Evolutionary conservation across 2,888 invertebrate species (phyloP).

Genomic region (Theretra japonica): DNA sequence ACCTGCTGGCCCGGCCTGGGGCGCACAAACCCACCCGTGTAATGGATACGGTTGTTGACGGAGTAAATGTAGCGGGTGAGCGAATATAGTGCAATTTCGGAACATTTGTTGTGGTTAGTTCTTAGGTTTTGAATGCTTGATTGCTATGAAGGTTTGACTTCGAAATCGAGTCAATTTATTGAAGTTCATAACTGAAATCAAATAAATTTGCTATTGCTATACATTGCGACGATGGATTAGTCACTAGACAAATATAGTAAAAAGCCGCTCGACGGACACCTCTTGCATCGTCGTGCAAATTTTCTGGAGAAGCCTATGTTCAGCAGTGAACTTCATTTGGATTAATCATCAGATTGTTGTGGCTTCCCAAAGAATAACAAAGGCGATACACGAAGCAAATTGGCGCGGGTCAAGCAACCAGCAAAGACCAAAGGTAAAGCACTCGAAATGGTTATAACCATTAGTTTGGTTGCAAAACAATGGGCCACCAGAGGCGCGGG

Average conservation of each 20-base stretch:
- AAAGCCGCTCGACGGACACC: too few relatives aligned
- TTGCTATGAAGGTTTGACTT: too few relatives aligned
- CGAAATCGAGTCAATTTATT: too few relatives aligned
- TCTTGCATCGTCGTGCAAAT: too few relatives aligned
- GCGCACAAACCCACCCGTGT: slow-evolving; percentile 41
- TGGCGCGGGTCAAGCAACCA: slow-evolving; percentile 10
- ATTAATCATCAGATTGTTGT: background rate
- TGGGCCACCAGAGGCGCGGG: slow-evolving; percentile 55
- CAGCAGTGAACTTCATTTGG: too few relatives aligned
- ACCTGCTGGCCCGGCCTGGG: slow-evolving; percentile 51
- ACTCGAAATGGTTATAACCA: slow-evolving; percentile 24
- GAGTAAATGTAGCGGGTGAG: background rate
- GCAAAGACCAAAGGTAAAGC: slow-evolving; percentile 14
- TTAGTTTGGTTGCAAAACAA: slow-evolving; percentile 54
- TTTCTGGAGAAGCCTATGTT: too few relatives aligned
- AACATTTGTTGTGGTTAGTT: background rate
- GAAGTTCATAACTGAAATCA: too few relatives aligned
- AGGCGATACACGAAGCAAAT: slow-evolving; percentile 1
- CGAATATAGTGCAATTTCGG: background rate
- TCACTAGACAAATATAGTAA: too few relatives aligned
- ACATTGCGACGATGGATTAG: too few relatives aligned
- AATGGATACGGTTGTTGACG: slow-evolving; percentile 1
- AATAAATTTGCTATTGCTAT: too few relatives aligned
- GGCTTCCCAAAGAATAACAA: background rate
- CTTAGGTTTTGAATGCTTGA: too few relatives aligned